These are phyloP conservation scores for Orestias chungarensis DNA, from an alignment of 2,797 vertebrate species.

Conservation along the genomic window DNA sequence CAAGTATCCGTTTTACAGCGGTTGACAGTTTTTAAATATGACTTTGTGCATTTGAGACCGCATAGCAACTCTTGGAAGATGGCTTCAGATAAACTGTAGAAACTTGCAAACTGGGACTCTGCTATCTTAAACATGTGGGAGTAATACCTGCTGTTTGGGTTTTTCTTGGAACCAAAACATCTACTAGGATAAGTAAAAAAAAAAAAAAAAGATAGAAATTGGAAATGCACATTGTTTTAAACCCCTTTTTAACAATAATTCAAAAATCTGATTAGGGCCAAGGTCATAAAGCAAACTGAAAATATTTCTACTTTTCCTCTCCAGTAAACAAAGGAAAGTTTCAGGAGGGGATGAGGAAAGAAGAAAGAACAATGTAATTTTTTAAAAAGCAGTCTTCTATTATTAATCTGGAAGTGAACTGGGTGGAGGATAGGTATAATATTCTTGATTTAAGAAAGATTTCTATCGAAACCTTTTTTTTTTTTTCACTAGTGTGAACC, in stretches of 20 bases:
- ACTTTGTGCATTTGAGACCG: slow-evolving; percentile 29
- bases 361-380: slow-evolving; percentile 8
- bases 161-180: slow-evolving; percentile 22
- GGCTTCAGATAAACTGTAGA: slow-evolving; percentile 4
- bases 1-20: slow-evolving; percentile 7
- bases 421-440: slow-evolving; percentile 16
- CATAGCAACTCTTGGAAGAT: slow-evolving; percentile 39
- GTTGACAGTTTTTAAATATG: slow-evolving; percentile 40
- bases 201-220: slow-evolving; percentile 32
- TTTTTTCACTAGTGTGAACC: slow-evolving; percentile 25
- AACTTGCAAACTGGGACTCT: slow-evolving; percentile 34
- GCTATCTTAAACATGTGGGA: slow-evolving; percentile 56
- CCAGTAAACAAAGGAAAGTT: slow-evolving; percentile 7
- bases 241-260: slow-evolving; percentile 38
- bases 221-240: slow-evolving; percentile 23
- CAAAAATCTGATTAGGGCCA: slow-evolving; percentile 39
- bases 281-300: slow-evolving; percentile 40
- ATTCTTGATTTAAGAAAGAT: slow-evolving; percentile 32
- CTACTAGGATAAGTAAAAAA: slow-evolving; percentile 19
- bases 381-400: slow-evolving; percentile 30
- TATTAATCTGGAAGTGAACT: slow-evolving; percentile 29
- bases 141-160: slow-evolving; percentile 50
- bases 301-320: slow-evolving; percentile 47
- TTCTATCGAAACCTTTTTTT: slow-evolving; percentile 40
- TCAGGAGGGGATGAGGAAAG: slow-evolving; percentile 3